phyloP scores from a whole-genome alignment of 2,797 vertebrate species.

The Cynodonichthys magdalenae region DNA sequence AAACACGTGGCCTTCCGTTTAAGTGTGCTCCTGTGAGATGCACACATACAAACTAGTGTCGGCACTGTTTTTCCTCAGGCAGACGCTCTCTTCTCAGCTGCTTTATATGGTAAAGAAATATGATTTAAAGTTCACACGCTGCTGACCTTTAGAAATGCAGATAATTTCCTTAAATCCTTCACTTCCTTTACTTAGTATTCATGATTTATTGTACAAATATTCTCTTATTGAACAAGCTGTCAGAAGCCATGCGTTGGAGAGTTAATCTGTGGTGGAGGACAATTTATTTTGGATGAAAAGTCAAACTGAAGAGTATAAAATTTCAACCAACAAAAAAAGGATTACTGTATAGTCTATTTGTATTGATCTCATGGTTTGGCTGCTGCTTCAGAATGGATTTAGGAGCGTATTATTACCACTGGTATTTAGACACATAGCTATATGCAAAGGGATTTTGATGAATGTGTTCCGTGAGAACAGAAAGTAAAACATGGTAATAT shows the following conservation, averaged over 20 bases:
- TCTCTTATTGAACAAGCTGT: background rate
- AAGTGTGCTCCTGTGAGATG: constrained; percentile 39
- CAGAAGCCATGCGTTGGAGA: constrained; percentile 10
- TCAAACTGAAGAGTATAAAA: constrained; percentile 7
- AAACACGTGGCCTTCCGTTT: constrained; percentile 48
- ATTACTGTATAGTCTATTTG: constrained; percentile 25
- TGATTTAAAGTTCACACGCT: constrained; percentile 16
- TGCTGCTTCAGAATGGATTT: constrained; percentile 28
- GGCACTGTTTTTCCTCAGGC: constrained; percentile 19
- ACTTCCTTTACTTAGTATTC: background rate
- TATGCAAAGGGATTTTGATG: constrained; percentile 64
- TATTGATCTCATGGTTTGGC: constrained; percentile 32
- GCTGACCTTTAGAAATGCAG: constrained; percentile 24
- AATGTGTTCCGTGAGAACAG: constrained; percentile 63
- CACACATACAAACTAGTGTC: constrained; percentile 29
- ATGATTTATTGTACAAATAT: constrained; percentile 10
- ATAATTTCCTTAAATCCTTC: too few species aligned
- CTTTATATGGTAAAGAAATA: constrained; percentile 23
- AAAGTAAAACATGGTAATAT: constrained; percentile 59
- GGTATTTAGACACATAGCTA: constrained; percentile 33
- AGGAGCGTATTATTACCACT: constrained; percentile 37
- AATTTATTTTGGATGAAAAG: constrained; percentile 25
- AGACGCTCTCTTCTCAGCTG: constrained; percentile 12
- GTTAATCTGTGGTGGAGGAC: constrained; percentile 14
- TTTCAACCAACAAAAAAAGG: constrained; percentile 16